Percentiles rank a stretch among this genome's conserved stretches.
Conservation (phyloP, 1,140 invertebrate species). For the Belonocnema kinseyi region DNA sequence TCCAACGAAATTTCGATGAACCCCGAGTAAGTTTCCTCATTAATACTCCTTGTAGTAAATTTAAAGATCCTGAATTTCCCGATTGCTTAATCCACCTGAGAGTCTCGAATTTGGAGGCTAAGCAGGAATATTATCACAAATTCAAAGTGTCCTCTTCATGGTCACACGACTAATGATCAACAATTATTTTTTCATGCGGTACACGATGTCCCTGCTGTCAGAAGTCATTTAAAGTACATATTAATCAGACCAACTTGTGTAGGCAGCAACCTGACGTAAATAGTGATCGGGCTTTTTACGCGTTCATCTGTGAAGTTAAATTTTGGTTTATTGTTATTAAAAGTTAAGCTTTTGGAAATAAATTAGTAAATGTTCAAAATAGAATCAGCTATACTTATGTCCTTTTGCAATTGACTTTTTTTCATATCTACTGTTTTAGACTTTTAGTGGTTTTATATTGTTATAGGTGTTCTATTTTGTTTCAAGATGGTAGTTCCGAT, state of each 20-base stretch:
- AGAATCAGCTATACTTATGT: neutral
- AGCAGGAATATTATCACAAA: neutral
- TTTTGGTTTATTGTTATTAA: neutral
- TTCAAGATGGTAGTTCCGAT: slow-evolving; percentile 21
- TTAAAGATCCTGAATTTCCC: neutral
- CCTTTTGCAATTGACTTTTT: slow-evolving; percentile 4
- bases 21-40: slow-evolving; percentile 8
- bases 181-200: slow-evolving; percentile 15
- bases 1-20: neutral
- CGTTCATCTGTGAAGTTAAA: neutral
- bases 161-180: slow-evolving; percentile 18
- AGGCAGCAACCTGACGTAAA: slow-evolving; percentile 5
- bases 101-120: neutral
- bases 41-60: neutral
- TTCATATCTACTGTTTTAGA: neutral
- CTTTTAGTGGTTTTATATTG: neutral
- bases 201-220: slow-evolving; percentile 7
- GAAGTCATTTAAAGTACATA: slow-evolving; percentile 4
- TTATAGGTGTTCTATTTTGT: slow-evolving; percentile 3
- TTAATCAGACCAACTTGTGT: neutral
- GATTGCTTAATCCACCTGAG: neutral
- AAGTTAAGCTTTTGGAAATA: neutral
- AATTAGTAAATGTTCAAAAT: slow-evolving; percentile 9
- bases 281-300: neutral
- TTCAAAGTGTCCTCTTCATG: neutral